Evolutionary conservation across 2,113 vertebrate species (phyloP).

Genomic region (Saguinus midas): DNA sequence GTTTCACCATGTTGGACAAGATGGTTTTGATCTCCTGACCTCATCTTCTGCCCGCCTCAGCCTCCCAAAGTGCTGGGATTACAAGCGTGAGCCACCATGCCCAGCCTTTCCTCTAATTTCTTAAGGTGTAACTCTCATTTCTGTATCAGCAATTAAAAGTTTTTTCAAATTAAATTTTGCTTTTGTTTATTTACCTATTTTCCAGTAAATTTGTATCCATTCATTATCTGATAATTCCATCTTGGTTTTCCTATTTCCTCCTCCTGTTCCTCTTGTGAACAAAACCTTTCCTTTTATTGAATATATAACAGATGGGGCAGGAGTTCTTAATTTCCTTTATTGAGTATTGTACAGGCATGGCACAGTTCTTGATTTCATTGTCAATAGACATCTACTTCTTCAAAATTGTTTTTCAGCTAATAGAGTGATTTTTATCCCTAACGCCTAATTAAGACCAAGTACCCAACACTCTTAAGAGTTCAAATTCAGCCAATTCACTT

Average conservation of each 20-base stretch:
- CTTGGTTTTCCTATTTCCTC: background rate
- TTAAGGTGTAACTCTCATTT: background rate
- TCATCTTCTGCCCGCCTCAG: no score
- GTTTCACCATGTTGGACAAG: no score
- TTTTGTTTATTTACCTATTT: slow-evolving; percentile 39
- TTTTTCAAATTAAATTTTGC: slow-evolving; percentile 31
- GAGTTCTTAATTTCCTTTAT: slow-evolving; percentile 22
- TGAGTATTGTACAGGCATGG: background rate
- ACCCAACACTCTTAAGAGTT: background rate
- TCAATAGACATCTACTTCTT: background rate
- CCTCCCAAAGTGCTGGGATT: no score
- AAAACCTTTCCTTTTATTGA: background rate
- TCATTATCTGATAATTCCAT: slow-evolving; percentile 20
- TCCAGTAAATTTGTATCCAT: background rate
- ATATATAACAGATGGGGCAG: background rate
- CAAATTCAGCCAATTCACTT: background rate
- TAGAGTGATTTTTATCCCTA: slow-evolving; percentile 41
- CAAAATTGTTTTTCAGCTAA: slow-evolving; percentile 36
- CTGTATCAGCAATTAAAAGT: background rate
- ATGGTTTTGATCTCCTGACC: no score
- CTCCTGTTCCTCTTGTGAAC: slow-evolving; percentile 48
- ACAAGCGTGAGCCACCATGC: no score
- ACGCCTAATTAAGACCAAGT: background rate
- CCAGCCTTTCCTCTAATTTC: background rate
- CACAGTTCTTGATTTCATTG: background rate